These are phyloP conservation scores for Ganaspis brasiliensis DNA, from an alignment of 2,888 invertebrate species.

Conservation along the genomic window DNA sequence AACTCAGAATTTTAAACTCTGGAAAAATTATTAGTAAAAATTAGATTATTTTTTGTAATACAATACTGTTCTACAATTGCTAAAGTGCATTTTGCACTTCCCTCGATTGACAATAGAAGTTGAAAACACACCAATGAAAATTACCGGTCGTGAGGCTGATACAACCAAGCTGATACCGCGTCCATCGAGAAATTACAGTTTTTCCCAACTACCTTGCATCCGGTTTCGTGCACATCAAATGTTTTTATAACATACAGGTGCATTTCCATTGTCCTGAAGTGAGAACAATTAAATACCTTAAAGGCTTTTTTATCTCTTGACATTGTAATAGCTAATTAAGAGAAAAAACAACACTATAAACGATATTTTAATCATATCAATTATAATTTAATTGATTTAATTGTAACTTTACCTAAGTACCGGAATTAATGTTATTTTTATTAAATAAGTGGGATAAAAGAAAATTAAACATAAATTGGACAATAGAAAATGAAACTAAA, in stretches of 20 bases:
- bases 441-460: no score
- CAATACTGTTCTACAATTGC: not conserved
- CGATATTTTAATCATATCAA: not conserved
- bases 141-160: not conserved
- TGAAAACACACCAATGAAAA: conserved; percentile 26
- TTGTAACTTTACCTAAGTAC: no score
- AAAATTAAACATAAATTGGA: no score
- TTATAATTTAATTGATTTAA: no score
- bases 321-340: conserved; percentile 9
- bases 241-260: conserved; percentile 31
- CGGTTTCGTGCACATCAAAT: conserved; percentile 29
- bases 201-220: conserved; percentile 18
- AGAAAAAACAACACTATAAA: not conserved
- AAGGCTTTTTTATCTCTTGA: conserved; percentile 1
- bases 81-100: conserved; percentile 14
- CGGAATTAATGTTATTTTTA: no score
- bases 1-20: no score
- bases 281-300: conserved; percentile 19
- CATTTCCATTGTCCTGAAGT: conserved; percentile 26
- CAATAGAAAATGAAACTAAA: no score
- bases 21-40: no score
- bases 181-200: conserved; percentile 26
- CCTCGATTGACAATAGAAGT: conserved; percentile 5
- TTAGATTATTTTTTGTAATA: no score
- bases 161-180: conserved; percentile 9